These are phyloP conservation scores for Probosciger aterrimus DNA, from an alignment of 2,113 vertebrate genomes.

Conservation along the genomic window DNA sequence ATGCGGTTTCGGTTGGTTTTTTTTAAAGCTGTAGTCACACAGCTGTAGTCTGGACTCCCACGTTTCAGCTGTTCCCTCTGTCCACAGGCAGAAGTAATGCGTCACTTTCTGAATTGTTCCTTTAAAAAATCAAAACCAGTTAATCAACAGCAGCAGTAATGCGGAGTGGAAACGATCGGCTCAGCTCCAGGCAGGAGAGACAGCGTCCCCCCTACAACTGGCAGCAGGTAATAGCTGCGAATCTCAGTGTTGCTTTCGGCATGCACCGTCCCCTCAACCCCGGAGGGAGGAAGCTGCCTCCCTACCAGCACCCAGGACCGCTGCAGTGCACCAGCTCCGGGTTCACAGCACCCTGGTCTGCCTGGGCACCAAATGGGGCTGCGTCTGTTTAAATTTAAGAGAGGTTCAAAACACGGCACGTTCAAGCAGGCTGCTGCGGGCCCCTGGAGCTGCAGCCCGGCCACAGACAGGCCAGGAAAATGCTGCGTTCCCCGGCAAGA, in stretches of 20 bases:
- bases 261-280: background rate
- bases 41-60: slow-evolving; percentile 71
- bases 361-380: background rate
- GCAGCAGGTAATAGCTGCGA: background rate
- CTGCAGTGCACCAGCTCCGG: accelerated
- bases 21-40: slow-evolving; percentile 55
- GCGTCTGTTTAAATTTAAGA: background rate
- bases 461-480: slow-evolving; percentile 46
- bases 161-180: background rate
- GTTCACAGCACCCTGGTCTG: background rate
- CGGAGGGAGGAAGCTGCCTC: background rate
- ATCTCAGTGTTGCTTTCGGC: background rate
- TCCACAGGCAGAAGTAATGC: slow-evolving; percentile 65
- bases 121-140: background rate
- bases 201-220: background rate
- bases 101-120: slow-evolving; percentile 62
- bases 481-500: slow-evolving; percentile 43
- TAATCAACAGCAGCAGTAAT: slow-evolving; percentile 28
- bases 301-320: background rate
- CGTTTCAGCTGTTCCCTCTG: slow-evolving; percentile 70
- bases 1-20: background rate
- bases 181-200: background rate
- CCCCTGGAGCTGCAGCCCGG: background rate
- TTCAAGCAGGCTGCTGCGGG: background rate
- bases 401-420: accelerated